Evolutionary conservation across 2,797 vertebrate genomes (phyloP).

Genomic region (Crenichthys baileyi): DNA sequence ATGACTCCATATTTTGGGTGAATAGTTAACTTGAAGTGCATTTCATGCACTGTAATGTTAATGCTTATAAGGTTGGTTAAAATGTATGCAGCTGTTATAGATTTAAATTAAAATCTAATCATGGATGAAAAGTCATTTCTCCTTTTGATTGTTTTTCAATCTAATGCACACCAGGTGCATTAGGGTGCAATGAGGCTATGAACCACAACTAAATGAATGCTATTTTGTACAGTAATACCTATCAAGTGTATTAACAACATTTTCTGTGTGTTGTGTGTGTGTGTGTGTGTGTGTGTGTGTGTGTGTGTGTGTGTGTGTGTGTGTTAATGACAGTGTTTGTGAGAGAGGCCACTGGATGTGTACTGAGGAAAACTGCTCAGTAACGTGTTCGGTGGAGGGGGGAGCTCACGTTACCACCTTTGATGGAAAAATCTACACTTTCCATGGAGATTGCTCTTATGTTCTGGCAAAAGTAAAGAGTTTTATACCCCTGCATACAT

Average conservation of each 20-base stretch:
- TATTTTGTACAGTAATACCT: neutral
- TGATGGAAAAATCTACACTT: slow-evolving; percentile 84
- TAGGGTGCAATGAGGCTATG: too few relatives aligned
- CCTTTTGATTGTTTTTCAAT: too few relatives aligned
- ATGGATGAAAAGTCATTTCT: too few relatives aligned
- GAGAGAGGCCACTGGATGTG: slow-evolving; percentile 84
- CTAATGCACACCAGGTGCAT: neutral
- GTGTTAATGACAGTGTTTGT: slow-evolving; percentile 66
- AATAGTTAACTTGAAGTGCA: neutral
- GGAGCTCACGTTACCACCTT: slow-evolving; percentile 86
- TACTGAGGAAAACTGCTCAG: slow-evolving; percentile 79
- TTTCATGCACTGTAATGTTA: neutral
- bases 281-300: too few relatives aligned
- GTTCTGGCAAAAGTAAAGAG: slow-evolving; percentile 74
- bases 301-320: neutral
- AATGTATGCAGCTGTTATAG: neutral
- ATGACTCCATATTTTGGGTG: neutral
- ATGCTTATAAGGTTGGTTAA: neutral
- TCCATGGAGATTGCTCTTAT: slow-evolving; percentile 88
- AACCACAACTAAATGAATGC: neutral
- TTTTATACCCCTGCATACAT: neutral
- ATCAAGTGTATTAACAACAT: neutral
- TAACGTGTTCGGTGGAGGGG: slow-evolving; percentile 84
- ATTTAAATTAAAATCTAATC: neutral
- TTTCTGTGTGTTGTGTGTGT: neutral